A percentile compares a stretch with the other conserved stretches of the same genome.
These are phyloP conservation scores for Euthynnus affinis DNA, from an alignment of 2,797 vertebrate genomes.

Conservation along the genomic window DNA sequence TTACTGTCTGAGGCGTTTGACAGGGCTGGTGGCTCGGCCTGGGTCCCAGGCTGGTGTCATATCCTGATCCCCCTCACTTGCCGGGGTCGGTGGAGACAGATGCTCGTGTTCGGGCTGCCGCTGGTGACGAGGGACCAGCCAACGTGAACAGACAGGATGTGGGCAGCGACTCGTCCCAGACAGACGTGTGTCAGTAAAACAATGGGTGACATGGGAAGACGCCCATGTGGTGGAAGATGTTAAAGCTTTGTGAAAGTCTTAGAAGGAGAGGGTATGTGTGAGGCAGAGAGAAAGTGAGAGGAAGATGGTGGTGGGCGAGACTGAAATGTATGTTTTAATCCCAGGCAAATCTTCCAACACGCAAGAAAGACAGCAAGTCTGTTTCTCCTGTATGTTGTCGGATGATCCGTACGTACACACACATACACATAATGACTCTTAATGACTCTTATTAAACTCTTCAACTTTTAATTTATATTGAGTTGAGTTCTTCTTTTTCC, in stretches of 20 bases:
- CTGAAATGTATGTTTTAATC: slow-evolving; percentile 32
- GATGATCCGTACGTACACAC: background rate
- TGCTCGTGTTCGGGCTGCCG: slow-evolving; percentile 57
- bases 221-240: slow-evolving; percentile 67
- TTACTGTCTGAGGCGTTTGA: background rate
- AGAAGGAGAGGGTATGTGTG: slow-evolving; percentile 32
- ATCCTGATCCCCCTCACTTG: slow-evolving; percentile 59
- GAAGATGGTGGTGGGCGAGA: background rate
- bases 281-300: slow-evolving; percentile 21
- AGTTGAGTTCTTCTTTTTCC: slow-evolving; percentile 16
- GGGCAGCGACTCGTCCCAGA: slow-evolving; percentile 67
- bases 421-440: too few relatives aligned
- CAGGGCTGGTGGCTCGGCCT: slow-evolving; percentile 22
- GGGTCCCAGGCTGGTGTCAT: slow-evolving; percentile 62
- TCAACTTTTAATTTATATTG: slow-evolving; percentile 5
- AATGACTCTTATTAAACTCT: too few relatives aligned
- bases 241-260: slow-evolving; percentile 81
- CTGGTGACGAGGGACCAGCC: slow-evolving; percentile 68
- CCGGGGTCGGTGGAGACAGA: slow-evolving; percentile 58
- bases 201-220: slow-evolving; percentile 68
- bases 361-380: too few relatives aligned
- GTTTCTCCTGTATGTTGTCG: too few relatives aligned
- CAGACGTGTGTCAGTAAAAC: slow-evolving; percentile 80
- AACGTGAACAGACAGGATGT: slow-evolving; percentile 79
- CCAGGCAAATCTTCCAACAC: slow-evolving; percentile 1